Base-by-base conservation (phyloP, 1,140 invertebrate genomes). In the Dreissena rostriformis region DNA sequence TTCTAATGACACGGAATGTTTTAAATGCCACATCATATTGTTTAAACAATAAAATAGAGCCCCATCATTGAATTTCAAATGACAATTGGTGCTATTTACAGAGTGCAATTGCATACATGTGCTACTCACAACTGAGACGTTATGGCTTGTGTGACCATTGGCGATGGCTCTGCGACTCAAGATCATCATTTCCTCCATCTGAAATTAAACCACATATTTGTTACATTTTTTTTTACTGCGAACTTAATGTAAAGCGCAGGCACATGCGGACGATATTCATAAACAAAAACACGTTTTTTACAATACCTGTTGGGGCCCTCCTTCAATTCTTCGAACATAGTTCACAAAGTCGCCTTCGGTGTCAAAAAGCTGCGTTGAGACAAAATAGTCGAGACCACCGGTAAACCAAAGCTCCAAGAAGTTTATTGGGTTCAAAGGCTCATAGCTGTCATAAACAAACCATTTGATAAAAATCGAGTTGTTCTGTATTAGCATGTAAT, bases 341-440 rank as follows among this genome's bases (percentile, higher is more conserved):
- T 90, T 87, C 14, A 86, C 84, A 68, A 86, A 89, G 66, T 91
- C 89, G 39, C 83, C 86, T 52, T 87, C 74, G 17, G 88, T 87
- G 55, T 87, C 71, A 66, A 88, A 89, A 0, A 85, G 83, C 4
- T 76, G 78, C 17, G 24, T 66, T 22, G 65, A 24, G 1, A 87
- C 17, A 55, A 86, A 78, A 22, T 84, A 67, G n/a, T 68, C 73
- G 26, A 86, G 65, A n/a, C 19, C 68, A n/a, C 19, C 68, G 1
- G 84, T 82, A 68, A 88, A 78, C 39, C 78, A 79, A 0, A 86
- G 86, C 57, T 90, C 90, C 24, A 90, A 72, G 67, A 91, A 91
- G 53, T 88, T 90, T 49, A 91, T 68, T 4, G 90, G 90, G 65
- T 89, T 91, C 26, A 90, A 53, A 14, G 87, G 55, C 12, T 78